Conservation (phyloP, 1,140 invertebrate genomes). For the Diploscapter pachys region DNA sequence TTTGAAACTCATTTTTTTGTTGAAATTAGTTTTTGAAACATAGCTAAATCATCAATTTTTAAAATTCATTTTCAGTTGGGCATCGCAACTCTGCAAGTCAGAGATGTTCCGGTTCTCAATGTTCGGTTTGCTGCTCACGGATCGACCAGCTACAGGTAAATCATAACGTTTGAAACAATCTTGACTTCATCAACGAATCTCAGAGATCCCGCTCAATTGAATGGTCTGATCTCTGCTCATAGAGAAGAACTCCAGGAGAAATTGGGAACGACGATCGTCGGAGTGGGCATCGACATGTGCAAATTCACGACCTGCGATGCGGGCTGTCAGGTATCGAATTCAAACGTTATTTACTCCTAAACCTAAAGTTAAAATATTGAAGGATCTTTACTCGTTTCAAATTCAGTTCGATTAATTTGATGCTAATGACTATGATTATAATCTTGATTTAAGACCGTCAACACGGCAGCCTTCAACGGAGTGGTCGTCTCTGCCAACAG, state of each 20-base stretch:
- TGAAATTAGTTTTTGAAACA: neutral
- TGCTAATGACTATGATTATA: no score
- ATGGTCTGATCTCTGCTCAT: constrained; percentile 47
- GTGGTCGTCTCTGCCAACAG: constrained; percentile 51
- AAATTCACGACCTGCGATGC: constrained; percentile 56
- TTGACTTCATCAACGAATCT: neutral
- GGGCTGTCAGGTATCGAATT: constrained; percentile 48
- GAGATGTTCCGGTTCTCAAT: constrained; percentile 40
- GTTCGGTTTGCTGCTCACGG: constrained; percentile 48
- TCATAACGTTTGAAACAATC: neutral
- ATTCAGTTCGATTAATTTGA: neutral
- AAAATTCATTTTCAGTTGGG: constrained; percentile 20
- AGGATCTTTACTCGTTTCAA: neutral
- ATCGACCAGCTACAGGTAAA: neutral
- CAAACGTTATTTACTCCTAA: no score
- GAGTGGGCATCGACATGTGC: constrained; percentile 58
- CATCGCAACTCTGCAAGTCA: constrained; percentile 35
- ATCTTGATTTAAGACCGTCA: constrained; percentile 10
- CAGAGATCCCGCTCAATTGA: constrained; percentile 32
- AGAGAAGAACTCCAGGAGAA: constrained; percentile 40
- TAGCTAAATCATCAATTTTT: neutral
- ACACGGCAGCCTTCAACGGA: constrained; percentile 46
- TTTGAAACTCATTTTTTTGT: constrained; percentile 2
- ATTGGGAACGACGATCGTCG: constrained; percentile 44
- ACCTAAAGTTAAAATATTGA: neutral